Evolutionary conservation across 2,797 vertebrate genomes (phyloP), one percentile per base, ranked within the genome.

Genomic region (Pipistrellus pipistrellus): DNA sequence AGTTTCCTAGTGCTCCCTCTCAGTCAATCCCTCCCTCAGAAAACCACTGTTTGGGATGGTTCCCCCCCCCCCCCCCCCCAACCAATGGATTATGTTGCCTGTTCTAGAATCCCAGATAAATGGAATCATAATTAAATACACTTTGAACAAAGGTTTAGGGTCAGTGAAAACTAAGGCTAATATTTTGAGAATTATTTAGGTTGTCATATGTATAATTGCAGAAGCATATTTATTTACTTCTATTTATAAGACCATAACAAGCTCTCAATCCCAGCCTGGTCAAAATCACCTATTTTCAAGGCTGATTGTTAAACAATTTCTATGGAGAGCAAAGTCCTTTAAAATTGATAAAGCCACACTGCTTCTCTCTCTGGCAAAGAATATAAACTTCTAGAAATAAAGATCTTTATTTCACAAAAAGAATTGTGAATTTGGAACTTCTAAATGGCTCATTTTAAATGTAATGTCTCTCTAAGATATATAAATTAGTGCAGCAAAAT

Each of bases 391-490:
- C 11, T 35, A 17, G 77, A 93, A 89, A 77, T 38, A 84, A 84
- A 88, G 38, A 66, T 76, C 46, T 95, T 90, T 75, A 75, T 72
- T 75, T 69, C 71, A 80, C 44, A 68, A 25, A 48, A 89, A 88
- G 25, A 88, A 32, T 95, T 86, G 78, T 21, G 72, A 4, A 55
- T 71, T 96, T 78, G 94, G 97, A 97, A n/a, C 2, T 35, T 53
- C 38, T 6, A 59, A 92, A 75, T 90, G 44, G 38, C 25, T 1
- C 6, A 88, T 9, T 53, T 88, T 62, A 84, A 94, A 35, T 88
- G 96, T 68, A 84, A 94, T 77, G 14, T 93, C 92, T 91, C n/a
- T 96, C 9, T 38, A 78, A 91, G 59, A 76, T 23, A 96, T 32
- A 93, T 86, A 93, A 94, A 62, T 86, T 94, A 72, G 17, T 14